Evolutionary conservation across 2,113 vertebrate genomes (phyloP).

Genomic region (Dipodomys ordii): DNA sequence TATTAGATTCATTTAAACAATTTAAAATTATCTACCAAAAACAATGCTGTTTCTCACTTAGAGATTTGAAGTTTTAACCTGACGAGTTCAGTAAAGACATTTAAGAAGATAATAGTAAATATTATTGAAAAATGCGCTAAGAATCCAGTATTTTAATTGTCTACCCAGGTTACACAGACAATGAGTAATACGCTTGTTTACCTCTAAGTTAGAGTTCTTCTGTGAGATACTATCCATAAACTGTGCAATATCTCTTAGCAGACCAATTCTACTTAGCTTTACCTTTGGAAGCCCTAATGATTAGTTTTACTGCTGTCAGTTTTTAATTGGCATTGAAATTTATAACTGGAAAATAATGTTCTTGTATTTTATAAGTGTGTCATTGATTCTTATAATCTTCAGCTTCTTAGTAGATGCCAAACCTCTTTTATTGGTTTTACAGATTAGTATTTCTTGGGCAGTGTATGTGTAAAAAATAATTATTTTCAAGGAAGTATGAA

Average conservation of each 20-base stretch:
- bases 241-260: neutral
- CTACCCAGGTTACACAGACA: neutral
- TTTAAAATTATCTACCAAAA: slow-evolving; percentile 56
- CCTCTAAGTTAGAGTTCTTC: neutral
- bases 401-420: slow-evolving; percentile 17
- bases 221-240: neutral
- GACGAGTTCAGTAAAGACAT: slow-evolving; percentile 35
- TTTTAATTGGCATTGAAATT: slow-evolving; percentile 35
- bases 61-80: slow-evolving; percentile 62
- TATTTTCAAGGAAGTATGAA: slow-evolving; percentile 22
- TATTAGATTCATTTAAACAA: slow-evolving; percentile 39
- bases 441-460: slow-evolving; percentile 42
- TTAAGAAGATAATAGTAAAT: slow-evolving; percentile 53
- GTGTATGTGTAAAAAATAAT: slow-evolving; percentile 2
- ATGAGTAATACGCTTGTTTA: slow-evolving; percentile 3
- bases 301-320: slow-evolving; percentile 20
- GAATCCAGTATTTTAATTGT: slow-evolving; percentile 10
- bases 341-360: slow-evolving; percentile 48
- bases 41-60: slow-evolving; percentile 17
- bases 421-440: slow-evolving; percentile 26
- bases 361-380: slow-evolving; percentile 22
- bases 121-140: neutral
- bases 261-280: slow-evolving; percentile 35
- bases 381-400: slow-evolving; percentile 45
- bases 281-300: slow-evolving; percentile 30